phyloP scores from a whole-genome alignment of 2,113 vertebrate species.

The human (Homo sapiens) region DNA sequence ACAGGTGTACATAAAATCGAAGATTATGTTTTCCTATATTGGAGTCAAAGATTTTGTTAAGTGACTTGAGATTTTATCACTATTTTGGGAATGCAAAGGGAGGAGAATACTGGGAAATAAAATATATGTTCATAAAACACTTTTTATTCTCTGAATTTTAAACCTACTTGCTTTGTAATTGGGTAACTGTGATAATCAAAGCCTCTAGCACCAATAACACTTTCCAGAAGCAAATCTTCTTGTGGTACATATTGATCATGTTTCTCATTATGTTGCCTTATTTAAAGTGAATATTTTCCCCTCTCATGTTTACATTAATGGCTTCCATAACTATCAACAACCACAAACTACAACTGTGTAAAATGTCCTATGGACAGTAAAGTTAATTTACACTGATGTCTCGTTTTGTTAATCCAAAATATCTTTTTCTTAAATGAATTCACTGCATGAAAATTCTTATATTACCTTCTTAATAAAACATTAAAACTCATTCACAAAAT shows the following conservation, averaged over 20 bases:
- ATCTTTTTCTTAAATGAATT: background rate
- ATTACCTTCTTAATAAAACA: background rate
- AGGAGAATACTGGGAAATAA: background rate
- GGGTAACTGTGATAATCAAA: background rate
- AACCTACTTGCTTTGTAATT: slow-evolving; percentile 1
- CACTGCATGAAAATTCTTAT: background rate
- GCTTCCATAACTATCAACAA: slow-evolving; percentile 54
- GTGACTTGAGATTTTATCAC: background rate
- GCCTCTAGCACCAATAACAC: background rate
- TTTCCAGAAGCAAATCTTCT: background rate
- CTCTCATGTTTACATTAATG: slow-evolving; percentile 4
- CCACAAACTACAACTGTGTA: background rate
- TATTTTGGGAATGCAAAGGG: background rate
- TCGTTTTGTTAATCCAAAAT: slow-evolving; percentile 1
- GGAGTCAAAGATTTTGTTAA: background rate
- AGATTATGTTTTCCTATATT: background rate
- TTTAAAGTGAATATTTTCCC: slow-evolving; percentile 35
- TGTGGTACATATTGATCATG: background rate
- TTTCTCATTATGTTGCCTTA: slow-evolving; percentile 47
- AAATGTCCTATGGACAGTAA: background rate
- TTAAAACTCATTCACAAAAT: slow-evolving; percentile 60
- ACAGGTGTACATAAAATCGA: background rate
- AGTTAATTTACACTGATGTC: background rate
- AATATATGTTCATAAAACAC: background rate
- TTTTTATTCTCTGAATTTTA: background rate